phyloP scores from a whole-genome alignment of 2,113 vertebrate genomes.

The Oceanodroma tethys region DNA sequence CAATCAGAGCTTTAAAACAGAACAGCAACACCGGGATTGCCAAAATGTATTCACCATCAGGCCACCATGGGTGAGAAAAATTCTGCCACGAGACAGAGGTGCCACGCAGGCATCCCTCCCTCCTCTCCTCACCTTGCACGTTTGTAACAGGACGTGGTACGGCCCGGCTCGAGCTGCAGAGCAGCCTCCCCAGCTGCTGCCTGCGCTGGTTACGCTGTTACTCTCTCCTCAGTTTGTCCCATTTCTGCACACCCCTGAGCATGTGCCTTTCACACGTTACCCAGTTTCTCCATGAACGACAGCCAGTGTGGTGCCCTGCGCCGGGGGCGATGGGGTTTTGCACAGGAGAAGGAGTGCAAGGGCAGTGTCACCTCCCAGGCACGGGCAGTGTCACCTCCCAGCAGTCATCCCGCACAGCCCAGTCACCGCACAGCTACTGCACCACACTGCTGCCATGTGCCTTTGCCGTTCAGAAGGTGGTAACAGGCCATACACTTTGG shows the following conservation, averaged over 20 bases:
- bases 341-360: not conserved
- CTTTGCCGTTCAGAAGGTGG: not conserved
- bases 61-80: not conserved
- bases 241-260: not conserved
- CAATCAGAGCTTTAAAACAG: not conserved
- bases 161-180: not conserved
- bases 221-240: not conserved
- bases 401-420: not conserved
- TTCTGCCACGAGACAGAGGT: not conserved
- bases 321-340: not conserved
- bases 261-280: rapidly evolving
- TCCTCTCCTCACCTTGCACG: not conserved
- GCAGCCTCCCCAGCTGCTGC: not conserved
- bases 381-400: not conserved
- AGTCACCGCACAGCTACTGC: not conserved
- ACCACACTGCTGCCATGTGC: rapidly evolving
- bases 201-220: not conserved
- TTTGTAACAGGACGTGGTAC: not conserved
- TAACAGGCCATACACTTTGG: not conserved
- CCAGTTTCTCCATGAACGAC: not conserved
- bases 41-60: not conserved
- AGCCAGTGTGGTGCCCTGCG: not conserved
- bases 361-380: not conserved
- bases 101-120: not conserved
- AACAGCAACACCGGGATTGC: not conserved